Evolutionary conservation across 2,113 vertebrate species (phyloP).

Genomic region (Cephalopholis sonnerati): DNA sequence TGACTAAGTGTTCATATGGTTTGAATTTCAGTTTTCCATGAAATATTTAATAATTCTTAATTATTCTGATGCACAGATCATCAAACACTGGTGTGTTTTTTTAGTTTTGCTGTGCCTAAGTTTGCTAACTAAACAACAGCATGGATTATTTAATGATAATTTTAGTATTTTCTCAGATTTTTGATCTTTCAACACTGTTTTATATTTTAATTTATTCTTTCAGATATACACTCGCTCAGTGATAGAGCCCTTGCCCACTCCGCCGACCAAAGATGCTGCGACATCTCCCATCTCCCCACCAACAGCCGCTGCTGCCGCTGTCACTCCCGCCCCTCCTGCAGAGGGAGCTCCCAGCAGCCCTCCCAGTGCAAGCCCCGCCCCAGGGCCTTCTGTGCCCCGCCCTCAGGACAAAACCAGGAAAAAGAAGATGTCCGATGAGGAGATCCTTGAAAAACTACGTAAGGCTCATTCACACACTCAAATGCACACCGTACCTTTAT

Average conservation of each 20-base stretch:
- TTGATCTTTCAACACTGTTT: no score
- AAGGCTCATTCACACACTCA: slow-evolving; percentile 62
- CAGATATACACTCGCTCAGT: slow-evolving; percentile 98
- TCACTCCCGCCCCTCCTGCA: slow-evolving; percentile 57
- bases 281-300: slow-evolving; percentile 90
- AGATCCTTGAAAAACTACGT: slow-evolving; percentile 98
- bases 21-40: neutral
- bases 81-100: neutral
- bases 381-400: slow-evolving; percentile 85
- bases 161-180: neutral
- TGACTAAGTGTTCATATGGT: neutral
- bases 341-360: slow-evolving; percentile 81
- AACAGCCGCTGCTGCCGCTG: slow-evolving; percentile 69
- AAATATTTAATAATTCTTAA: neutral
- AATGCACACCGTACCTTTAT: neutral
- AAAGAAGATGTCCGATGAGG: slow-evolving; percentile 99
- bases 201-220: neutral
- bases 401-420: slow-evolving; percentile 92
- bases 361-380: slow-evolving; percentile 68
- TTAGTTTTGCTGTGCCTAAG: neutral
- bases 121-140: neutral
- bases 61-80: neutral
- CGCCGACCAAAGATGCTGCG: slow-evolving; percentile 91
- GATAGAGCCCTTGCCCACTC: slow-evolving; percentile 91
- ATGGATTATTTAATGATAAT: neutral